phyloP scores from a whole-genome alignment of 2,113 vertebrate genomes.

The Actenoides lindsayi region DNA sequence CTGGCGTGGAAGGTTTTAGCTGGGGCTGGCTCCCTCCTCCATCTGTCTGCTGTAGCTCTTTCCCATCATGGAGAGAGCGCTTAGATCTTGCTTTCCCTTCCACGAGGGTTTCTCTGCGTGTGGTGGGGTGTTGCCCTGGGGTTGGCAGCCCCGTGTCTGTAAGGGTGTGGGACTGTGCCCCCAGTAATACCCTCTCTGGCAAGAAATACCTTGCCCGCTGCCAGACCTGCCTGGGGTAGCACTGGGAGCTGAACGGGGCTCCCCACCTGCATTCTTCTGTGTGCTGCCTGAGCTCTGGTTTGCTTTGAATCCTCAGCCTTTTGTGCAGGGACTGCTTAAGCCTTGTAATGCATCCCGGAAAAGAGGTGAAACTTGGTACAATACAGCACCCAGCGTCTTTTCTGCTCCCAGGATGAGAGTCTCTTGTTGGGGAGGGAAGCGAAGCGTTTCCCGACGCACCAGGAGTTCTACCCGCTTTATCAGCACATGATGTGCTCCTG shows the following conservation, averaged over 20 bases:
- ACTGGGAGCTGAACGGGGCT: accelerated
- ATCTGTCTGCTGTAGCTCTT: neutral
- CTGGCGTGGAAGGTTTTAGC: neutral
- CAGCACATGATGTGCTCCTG: neutral
- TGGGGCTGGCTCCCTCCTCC: neutral
- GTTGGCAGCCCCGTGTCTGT: neutral
- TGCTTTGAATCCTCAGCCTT: neutral
- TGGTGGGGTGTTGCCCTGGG: neutral
- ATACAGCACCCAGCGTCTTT: neutral
- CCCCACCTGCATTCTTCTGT: neutral
- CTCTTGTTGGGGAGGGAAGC: accelerated
- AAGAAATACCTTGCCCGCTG: neutral
- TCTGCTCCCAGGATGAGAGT: neutral
- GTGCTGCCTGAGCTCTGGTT: neutral
- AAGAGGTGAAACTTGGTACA: neutral
- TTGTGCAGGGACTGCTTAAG: neutral
- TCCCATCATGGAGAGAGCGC: accelerated
- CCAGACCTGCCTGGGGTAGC: neutral
- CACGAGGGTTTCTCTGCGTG: accelerated
- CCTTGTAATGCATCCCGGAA: neutral
- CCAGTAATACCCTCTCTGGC: neutral
- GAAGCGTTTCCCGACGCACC: accelerated
- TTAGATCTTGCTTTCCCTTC: neutral
- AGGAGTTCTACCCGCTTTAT: neutral
- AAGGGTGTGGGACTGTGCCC: neutral